Percentiles rank a stretch among this genome's conserved stretches.
phyloP scores from a whole-genome alignment of 64 coral and sea anemone genomes.

The Stylophora pistillata region DNA sequence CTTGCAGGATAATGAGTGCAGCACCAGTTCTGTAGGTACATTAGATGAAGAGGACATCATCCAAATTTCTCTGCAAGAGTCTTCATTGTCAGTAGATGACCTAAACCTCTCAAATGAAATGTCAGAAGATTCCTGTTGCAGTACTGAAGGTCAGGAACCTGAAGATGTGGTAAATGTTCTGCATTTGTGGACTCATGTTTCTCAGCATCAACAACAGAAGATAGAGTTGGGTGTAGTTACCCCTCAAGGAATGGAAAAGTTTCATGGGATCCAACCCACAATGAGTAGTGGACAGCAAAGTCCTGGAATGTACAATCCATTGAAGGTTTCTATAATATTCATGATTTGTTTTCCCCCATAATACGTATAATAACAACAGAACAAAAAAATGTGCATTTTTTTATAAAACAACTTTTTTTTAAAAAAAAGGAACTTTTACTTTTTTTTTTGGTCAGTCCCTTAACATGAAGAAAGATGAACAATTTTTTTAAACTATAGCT shows the following conservation, averaged over 20 bases:
- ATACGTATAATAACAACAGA: background rate
- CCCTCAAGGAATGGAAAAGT: constrained; percentile 34
- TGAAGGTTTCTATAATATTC: constrained; percentile 41
- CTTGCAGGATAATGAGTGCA: too few species aligned
- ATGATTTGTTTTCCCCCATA: background rate
- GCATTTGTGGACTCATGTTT: background rate
- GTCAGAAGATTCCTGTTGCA: background rate
- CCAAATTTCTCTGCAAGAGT: background rate
- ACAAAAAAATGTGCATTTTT: too few species aligned
- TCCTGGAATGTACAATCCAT: too few species aligned
- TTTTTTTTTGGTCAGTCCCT: too few species aligned
- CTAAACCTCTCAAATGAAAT: too few species aligned
- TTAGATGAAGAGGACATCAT: background rate
- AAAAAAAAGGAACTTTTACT: too few species aligned
- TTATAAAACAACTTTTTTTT: too few species aligned
- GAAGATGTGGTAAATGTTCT: background rate
- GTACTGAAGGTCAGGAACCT: background rate
- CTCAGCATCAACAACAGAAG: background rate
- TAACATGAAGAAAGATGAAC: too few species aligned
- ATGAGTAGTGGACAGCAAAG: too few species aligned
- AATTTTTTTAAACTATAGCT: too few species aligned
- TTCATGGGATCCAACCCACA: constrained; percentile 30
- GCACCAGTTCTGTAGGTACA: too few species aligned
- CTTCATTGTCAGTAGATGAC: too few species aligned
- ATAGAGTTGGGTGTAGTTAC: background rate